Conservation (phyloP, 92 coral and sea anemone genomes). For the Pocillopora meandrina region DNA sequence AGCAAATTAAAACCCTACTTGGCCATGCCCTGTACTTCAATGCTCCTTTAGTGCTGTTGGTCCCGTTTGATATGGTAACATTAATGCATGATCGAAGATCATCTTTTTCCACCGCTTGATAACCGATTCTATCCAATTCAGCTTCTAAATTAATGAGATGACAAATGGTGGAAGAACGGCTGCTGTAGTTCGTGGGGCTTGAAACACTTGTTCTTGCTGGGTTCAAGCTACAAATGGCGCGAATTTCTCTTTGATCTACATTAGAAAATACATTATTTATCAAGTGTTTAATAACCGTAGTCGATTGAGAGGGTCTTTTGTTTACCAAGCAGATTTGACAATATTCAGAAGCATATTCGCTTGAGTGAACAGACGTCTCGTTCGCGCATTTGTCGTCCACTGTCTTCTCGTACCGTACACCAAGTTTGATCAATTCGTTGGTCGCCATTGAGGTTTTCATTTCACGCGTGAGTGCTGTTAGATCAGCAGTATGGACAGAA, state of each 20-base stretch:
- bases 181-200: not conserved
- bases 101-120: too few relatives aligned
- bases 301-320: not conserved
- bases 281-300: not conserved
- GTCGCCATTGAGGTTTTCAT: not conserved
- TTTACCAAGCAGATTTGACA: constrained; percentile 7
- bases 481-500: not conserved
- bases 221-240: not conserved
- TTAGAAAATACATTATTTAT: not conserved
- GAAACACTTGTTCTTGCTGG: not conserved
- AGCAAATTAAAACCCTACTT: not conserved
- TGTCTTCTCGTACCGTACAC: not conserved
- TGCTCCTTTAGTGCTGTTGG: not conserved
- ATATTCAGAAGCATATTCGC: not conserved
- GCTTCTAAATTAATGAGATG: not conserved
- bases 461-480: not conserved
- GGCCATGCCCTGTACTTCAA: not conserved
- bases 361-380: not conserved
- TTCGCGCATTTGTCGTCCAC: constrained; percentile 8
- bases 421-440: not conserved
- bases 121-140: not conserved
- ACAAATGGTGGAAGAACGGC: not conserved
- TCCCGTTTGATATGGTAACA: too few relatives aligned
- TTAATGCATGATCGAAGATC: too few relatives aligned
- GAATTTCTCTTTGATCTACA: not conserved